phyloP scores from a whole-genome alignment of 2,113 vertebrate species.

The Athene noctua region DNA sequence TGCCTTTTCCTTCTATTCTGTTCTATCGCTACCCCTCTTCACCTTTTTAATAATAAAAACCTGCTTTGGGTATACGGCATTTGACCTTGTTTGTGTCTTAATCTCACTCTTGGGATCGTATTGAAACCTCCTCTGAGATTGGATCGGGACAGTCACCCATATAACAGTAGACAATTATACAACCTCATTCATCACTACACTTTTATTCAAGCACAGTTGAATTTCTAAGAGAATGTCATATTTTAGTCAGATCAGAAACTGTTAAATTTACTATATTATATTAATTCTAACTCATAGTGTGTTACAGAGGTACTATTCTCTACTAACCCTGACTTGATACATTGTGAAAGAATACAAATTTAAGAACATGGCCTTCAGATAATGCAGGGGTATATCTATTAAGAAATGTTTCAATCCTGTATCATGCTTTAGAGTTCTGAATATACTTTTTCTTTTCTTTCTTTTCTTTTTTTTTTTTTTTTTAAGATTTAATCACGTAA shows the following conservation, averaged over 20 bases:
- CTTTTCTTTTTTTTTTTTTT: neutral
- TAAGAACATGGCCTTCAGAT: neutral
- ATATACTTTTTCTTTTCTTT: neutral
- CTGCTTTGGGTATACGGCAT: too few species aligned
- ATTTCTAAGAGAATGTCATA: neutral
- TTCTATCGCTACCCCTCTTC: too few species aligned
- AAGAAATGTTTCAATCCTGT: neutral
- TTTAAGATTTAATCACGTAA: neutral
- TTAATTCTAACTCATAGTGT: neutral
- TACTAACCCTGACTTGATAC: neutral
- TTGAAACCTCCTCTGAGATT: too few species aligned
- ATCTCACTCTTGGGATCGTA: too few species aligned
- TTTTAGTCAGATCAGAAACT: neutral
- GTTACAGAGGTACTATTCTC: neutral
- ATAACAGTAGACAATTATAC: neutral
- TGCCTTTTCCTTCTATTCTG: too few species aligned
- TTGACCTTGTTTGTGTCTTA: too few species aligned
- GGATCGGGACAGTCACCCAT: neutral
- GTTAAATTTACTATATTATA: neutral
- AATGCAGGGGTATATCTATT: neutral
- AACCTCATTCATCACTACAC: neutral
- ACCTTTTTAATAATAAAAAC: too few species aligned
- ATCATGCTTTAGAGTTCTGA: neutral
- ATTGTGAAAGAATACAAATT: neutral
- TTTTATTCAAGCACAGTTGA: neutral